Percentiles rank a stretch among this genome's conserved stretches.
Evolutionary conservation across 2,797 vertebrate species (phyloP).

Genomic region (Chiloscyllium punctatum): DNA sequence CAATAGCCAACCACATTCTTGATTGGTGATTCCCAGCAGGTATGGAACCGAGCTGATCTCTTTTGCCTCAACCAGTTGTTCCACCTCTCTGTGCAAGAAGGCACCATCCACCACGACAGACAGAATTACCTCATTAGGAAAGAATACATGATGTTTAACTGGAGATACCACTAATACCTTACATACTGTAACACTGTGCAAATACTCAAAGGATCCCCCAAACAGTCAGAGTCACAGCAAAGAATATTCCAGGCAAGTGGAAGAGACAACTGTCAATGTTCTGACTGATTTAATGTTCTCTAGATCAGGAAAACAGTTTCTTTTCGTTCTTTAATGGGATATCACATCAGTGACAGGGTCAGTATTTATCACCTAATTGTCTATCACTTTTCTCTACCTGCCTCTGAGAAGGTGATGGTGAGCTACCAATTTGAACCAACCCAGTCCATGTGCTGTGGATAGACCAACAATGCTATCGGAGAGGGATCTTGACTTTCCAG

Average conservation of each 20-base stretch:
- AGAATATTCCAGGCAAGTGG: background rate
- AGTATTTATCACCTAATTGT: no score
- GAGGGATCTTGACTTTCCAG: no score
- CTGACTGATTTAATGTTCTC: no score
- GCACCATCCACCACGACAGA: constrained; percentile 48
- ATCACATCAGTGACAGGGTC: no score
- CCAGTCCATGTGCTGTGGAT: no score
- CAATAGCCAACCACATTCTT: constrained; percentile 54
- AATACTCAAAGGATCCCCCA: background rate
- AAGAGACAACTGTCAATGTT: background rate
- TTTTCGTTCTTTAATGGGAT: no score
- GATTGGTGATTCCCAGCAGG: constrained; percentile 53
- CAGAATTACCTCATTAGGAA: constrained; percentile 38
- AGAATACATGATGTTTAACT: background rate
- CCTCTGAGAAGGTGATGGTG: no score
- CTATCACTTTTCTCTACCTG: no score
- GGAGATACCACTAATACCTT: background rate
- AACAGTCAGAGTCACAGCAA: background rate
- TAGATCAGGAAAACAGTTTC: no score
- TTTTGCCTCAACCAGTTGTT: constrained; percentile 46
- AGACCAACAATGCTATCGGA: no score
- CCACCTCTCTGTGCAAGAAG: constrained; percentile 51
- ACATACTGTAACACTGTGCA: background rate
- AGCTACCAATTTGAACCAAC: no score
- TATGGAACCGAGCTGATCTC: constrained; percentile 49